Evolutionary conservation across 2,888 invertebrate genomes (phyloP).

Genomic region (Drosophila gaucha): DNA sequence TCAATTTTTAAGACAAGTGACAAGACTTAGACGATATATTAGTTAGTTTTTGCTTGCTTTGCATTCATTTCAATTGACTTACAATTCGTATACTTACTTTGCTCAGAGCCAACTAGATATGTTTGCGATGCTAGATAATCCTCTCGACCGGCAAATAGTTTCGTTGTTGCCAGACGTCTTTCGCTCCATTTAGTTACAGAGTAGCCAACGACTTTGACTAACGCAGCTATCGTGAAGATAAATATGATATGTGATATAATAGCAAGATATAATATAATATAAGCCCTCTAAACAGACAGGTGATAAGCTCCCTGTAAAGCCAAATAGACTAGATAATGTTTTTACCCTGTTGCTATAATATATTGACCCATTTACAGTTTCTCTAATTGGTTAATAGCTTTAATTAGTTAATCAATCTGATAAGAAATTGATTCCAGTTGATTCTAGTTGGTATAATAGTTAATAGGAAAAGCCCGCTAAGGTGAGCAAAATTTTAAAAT

Average conservation of each 20-base stretch:
- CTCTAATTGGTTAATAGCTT: slow-evolving; percentile 10
- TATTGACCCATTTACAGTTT: slow-evolving; percentile 5
- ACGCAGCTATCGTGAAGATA: slow-evolving; percentile 52
- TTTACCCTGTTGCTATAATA: background rate
- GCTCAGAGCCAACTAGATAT: slow-evolving; percentile 85
- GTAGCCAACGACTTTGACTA: slow-evolving; percentile 76
- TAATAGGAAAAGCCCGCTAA: background rate
- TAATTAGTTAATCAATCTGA: background rate
- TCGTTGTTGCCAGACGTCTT: slow-evolving; percentile 48
- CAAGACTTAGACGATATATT: too few species aligned
- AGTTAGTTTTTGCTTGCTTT: too few species aligned
- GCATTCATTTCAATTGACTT: background rate
- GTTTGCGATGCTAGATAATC: slow-evolving; percentile 85
- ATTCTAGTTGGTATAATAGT: background rate
- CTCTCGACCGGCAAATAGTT: slow-evolving; percentile 73
- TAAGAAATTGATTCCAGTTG: slow-evolving; percentile 6
- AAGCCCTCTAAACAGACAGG: background rate
- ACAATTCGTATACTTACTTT: slow-evolving; percentile 80
- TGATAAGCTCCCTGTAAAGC: slow-evolving; percentile 7
- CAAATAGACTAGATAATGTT: background rate
- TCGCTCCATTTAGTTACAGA: slow-evolving; percentile 79
- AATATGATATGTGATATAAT: slow-evolving; percentile 4
- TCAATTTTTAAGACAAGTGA: too few species aligned
- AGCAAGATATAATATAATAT: background rate
- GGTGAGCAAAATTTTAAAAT: background rate